Base-by-base conservation (phyloP, 2,797 vertebrate genomes). In the Masticophis lateralis region DNA sequence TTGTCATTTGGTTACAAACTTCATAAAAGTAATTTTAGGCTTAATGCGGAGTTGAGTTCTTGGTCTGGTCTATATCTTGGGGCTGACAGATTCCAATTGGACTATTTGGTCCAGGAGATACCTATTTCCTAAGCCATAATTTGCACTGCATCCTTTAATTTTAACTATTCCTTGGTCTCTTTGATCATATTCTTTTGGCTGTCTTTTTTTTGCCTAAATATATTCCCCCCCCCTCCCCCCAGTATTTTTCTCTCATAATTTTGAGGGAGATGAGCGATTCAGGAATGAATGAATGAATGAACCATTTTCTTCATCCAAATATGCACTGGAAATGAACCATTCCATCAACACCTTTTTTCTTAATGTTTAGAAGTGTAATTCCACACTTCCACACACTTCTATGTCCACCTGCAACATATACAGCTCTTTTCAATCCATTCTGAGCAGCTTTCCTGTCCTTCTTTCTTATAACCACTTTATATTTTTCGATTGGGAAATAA, bases 181-280 rank as follows among this genome's bases (percentile, higher is more conserved):
- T 79, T 79, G 69, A 43, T 79, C 18, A 22, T 43, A 79, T 79
- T 43, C 18, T 79, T 74, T 79, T 22, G 16, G 69, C 3, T 79
- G 18, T 43, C 18, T 43, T 79, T 79, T 37, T 37, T 79, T 79
- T 79, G 16, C 16, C 8, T 69, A 69, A 69, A 74, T 74, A 74
- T 32, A 74, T 18, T 74, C 9, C 11, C 2, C 13, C 1, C 3
- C 7, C 2, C 13, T 0, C 3, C 7, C 13, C 14, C 14, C 28
- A 32, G 16, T 69, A 32, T 16, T 69, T 69, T 69, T 69, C 63
- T 69, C 28, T 69, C 28, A 69, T 69, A 69, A 69, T 69, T 69
- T 69, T 69, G 28, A 69, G n/a, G 5, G 12, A n/a, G 28, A 66
- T n/a, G 12, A 27, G 12, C 1, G 12, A 66, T n/a, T 66, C 28